Conservation (phyloP, 2,888 invertebrate species). For the Ectobius pallidus region DNA sequence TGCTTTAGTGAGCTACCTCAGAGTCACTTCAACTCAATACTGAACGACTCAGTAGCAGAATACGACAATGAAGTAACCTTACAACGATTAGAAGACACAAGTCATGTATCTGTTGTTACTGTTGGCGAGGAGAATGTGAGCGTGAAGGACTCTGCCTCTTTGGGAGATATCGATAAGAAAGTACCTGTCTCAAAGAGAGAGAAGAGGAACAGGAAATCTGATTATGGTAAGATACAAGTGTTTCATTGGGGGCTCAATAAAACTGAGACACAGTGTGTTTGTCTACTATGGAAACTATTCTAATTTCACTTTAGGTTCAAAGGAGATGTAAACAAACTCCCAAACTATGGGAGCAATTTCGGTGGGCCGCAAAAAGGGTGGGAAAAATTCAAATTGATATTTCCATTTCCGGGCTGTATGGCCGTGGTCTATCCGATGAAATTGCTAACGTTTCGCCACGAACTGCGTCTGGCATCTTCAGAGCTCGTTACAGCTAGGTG, state of each 20-base stretch:
- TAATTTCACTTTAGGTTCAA: no score
- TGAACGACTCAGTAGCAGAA: constrained; percentile 42
- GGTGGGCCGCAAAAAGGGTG: no score
- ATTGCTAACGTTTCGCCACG: no score
- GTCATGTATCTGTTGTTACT: constrained; percentile 90
- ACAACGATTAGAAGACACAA: constrained; percentile 65
- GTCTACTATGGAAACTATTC: neutral
- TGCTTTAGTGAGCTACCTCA: neutral
- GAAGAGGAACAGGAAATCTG: constrained; percentile 34
- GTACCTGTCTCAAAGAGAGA: constrained; percentile 24
- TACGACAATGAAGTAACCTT: constrained; percentile 49
- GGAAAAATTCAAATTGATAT: no score
- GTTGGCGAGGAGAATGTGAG: constrained; percentile 80
- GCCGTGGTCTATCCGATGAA: no score
- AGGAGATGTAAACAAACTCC: no score
- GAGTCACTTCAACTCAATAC: neutral
- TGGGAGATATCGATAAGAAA: constrained; percentile 29
- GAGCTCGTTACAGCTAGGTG: no score
- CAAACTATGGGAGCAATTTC: no score
- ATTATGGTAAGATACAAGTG: constrained; percentile 36
- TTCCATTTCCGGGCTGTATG: no score
- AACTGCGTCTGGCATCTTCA: no score
- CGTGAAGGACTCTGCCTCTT: constrained; percentile 71
- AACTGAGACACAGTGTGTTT: neutral
- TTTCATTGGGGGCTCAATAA: neutral